phyloP scores from a whole-genome alignment of 2,113 vertebrate species.

The Vicugna pacos region DNA sequence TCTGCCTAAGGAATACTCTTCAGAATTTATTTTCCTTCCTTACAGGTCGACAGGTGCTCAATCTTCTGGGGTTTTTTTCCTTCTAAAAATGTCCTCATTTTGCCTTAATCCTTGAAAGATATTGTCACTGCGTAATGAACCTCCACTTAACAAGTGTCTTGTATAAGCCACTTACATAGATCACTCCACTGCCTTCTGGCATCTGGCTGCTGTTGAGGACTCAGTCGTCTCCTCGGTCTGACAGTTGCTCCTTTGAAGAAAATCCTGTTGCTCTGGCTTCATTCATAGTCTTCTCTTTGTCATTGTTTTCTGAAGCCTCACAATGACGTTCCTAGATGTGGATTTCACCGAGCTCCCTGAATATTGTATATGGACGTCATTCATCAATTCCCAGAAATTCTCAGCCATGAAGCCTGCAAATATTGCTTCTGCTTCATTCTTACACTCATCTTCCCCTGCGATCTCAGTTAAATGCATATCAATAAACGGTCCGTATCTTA shows the following conservation, averaged over 20 bases:
- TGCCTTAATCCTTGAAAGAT: not conserved
- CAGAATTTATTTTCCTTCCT: not conserved
- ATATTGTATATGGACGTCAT: not conserved
- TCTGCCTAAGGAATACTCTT: not conserved
- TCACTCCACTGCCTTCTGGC: not conserved
- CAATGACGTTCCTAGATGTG: not conserved
- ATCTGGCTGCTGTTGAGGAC: not conserved
- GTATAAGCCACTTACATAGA: not conserved
- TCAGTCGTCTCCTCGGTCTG: not conserved
- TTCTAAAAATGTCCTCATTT: conserved; percentile 10
- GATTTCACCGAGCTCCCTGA: not conserved
- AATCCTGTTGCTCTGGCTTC: not conserved
- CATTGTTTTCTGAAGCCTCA: not conserved
- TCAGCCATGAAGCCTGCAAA: not conserved
- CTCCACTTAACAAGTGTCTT: not conserved
- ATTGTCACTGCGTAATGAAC: not conserved
- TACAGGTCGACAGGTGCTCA: not conserved
- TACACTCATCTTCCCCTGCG: not conserved
- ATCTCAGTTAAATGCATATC: not conserved
- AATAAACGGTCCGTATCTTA: not conserved
- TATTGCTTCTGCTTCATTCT: not conserved
- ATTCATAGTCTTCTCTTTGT: not conserved
- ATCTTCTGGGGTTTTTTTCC: not conserved
- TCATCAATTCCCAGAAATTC: not conserved
- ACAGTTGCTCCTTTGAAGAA: not conserved